phyloP scores from a whole-genome alignment of 1,140 invertebrate species.

The Drosophila bifasciata region DNA sequence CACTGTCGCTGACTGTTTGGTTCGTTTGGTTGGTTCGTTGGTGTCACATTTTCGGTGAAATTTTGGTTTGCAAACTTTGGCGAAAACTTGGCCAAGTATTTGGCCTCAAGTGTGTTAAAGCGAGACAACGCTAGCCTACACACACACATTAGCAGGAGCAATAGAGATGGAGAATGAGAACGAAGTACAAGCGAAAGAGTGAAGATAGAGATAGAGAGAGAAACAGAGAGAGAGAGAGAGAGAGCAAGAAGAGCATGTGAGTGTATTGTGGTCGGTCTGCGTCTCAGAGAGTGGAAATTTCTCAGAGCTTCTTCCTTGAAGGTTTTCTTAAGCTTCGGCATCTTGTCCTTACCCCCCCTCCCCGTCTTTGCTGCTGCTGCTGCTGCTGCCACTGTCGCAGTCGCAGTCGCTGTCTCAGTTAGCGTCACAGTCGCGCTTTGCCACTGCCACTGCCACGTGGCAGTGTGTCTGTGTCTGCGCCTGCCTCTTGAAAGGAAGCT shows the following conservation, averaged over 20 bases:
- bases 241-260: slow-evolving; percentile 47
- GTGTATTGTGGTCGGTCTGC: slow-evolving; percentile 48
- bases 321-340: slow-evolving; percentile 11
- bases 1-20: slow-evolving; percentile 37
- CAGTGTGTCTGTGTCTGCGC: too few species aligned
- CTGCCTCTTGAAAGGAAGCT: too few species aligned
- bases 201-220: slow-evolving; percentile 31
- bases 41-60: slow-evolving; percentile 82
- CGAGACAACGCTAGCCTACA: slow-evolving; percentile 38
- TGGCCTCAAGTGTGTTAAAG: slow-evolving; percentile 70
- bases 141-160: neutral
- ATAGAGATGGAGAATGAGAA: slow-evolving; percentile 9
- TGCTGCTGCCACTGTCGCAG: too few species aligned
- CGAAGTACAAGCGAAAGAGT: slow-evolving; percentile 5
- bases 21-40: slow-evolving; percentile 80
- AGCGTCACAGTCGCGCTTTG: too few species aligned
- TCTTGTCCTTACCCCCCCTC: too few species aligned
- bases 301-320: slow-evolving; percentile 48
- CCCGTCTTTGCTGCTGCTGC: too few species aligned
- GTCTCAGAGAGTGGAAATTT: slow-evolving; percentile 51
- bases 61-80: slow-evolving; percentile 82
- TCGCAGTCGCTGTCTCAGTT: too few species aligned
- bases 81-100: slow-evolving; percentile 83
- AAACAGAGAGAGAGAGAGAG: slow-evolving; percentile 32
- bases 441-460: too few species aligned